phyloP scores from a whole-genome alignment of 2,888 invertebrate genomes.

The Sesamia inferens region DNA sequence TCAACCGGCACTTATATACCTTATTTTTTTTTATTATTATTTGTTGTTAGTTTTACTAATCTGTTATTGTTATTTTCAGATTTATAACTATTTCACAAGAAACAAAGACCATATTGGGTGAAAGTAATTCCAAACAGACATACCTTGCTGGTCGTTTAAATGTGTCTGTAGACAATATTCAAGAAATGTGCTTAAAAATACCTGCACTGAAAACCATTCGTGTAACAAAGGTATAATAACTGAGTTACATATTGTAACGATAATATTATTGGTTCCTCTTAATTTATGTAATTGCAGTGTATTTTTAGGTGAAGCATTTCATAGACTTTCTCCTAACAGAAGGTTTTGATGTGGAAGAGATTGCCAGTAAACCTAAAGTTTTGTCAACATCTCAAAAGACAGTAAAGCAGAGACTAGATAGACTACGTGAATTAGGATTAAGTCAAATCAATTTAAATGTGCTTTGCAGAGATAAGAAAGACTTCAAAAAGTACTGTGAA shows the following conservation, averaged over 20 bases:
- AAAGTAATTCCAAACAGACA: constrained; percentile 84
- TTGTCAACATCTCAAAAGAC: constrained; percentile 90
- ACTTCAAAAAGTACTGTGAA: constrained; percentile 88
- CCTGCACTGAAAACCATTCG: constrained; percentile 89
- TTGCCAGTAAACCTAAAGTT: constrained; percentile 89
- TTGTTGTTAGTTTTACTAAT: neutral
- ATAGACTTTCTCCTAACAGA: constrained; percentile 89
- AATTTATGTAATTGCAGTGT: constrained; percentile 23
- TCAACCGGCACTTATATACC: no score
- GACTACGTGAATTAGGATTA: constrained; percentile 85
- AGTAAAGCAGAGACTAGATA: constrained; percentile 86
- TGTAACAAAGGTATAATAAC: constrained; percentile 86
- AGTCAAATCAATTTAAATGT: constrained; percentile 87
- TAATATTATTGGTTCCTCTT: constrained; percentile 1
- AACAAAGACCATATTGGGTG: constrained; percentile 87
- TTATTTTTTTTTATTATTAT: no score
- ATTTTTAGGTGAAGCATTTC: constrained; percentile 89
- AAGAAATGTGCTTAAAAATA: constrained; percentile 86
- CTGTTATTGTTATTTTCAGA: constrained; percentile 68
- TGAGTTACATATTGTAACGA: neutral
- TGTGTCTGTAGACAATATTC: constrained; percentile 82
- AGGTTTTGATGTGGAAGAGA: constrained; percentile 87
- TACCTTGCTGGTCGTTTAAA: constrained; percentile 89
- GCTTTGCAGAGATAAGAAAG: constrained; percentile 89
- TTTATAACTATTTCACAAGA: constrained; percentile 80